Evolutionary conservation across 2,797 vertebrate species (phyloP), one percentile per base, ranked within the genome.

Genomic region (Scarus forsteni): DNA sequence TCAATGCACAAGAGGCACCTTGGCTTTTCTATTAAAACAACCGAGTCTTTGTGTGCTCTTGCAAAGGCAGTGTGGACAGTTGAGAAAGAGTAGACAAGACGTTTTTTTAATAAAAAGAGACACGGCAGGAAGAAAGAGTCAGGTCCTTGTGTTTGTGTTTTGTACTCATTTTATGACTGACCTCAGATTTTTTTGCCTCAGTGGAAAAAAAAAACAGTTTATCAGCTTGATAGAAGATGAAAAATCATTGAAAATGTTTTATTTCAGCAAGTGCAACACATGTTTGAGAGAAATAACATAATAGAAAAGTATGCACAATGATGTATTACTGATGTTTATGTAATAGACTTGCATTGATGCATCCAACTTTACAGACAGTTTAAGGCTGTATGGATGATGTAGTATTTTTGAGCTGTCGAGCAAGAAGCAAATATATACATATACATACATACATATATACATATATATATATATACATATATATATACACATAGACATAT

Each of bases 161-260:
- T 72, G 54, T 53, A 38, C 57, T 42, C 73, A 75, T 18, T 50
- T 19, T 19, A 19, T 19, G 46, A 19, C 42, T 78, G 74, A 81
- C 71, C 73, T 59, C 60, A 39, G 59, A 70, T 57, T 58, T 79
- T 57, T 42, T n/a, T n/a, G 62, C 59, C 55, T 73, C 68, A 50
- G 59, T 42, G 54, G 57, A 1, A 42, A 53, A 68, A n/a, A 77
- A 70, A 50, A 10, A 66, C 82, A 70, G 45, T 81, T 81, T 34
- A 77, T 82, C 73, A 71, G 64, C 44, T 38, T 12, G 74, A 77
- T 54, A 53, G 71, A 80, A 75, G 77, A 80, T 13, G 57, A 87
- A 79, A 46, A 44, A 80, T 53, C 65, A 35, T 15, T 3, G 13
- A 35, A 57, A 59, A 69, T 27, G 7, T 3, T 60, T 43, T 54